phyloP scores from a whole-genome alignment of 2,113 vertebrate species.

The Sminthopsis crassicaudata region DNA sequence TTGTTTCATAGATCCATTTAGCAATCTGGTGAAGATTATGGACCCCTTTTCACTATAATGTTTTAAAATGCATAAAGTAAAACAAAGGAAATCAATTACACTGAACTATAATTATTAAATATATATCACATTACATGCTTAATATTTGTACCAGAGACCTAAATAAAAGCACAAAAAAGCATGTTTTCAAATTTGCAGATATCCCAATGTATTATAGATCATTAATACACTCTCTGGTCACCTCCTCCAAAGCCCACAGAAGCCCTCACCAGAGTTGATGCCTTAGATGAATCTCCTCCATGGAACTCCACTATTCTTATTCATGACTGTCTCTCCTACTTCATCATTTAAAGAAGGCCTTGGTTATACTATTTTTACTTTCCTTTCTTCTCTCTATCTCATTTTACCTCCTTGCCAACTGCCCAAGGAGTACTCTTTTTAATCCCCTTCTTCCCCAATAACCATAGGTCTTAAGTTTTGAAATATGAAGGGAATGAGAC shows the following conservation, averaged over 20 bases:
- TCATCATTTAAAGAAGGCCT: not conserved
- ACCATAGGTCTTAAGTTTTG: not conserved
- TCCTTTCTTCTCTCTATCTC: not conserved
- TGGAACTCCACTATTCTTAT: not conserved
- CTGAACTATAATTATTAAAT: not conserved
- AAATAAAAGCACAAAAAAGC: not conserved
- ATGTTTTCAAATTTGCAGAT: not conserved
- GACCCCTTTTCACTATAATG: not conserved
- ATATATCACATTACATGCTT: not conserved
- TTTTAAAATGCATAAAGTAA: not conserved
- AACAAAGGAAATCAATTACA: not conserved
- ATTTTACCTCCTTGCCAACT: not conserved
- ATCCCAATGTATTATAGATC: not conserved
- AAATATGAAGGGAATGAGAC: not conserved
- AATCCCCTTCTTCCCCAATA: not conserved
- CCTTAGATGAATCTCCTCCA: not conserved
- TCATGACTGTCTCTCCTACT: not conserved
- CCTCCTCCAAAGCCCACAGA: not conserved
- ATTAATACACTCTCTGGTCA: not conserved
- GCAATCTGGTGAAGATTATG: not conserved
- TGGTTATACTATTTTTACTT: not conserved
- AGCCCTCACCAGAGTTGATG: not conserved
- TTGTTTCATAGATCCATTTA: not conserved
- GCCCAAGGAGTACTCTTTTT: not conserved
- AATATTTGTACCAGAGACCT: not conserved